phyloP scores from a whole-genome alignment of 2,888 invertebrate species.

The Drosophila sordidapex region DNA sequence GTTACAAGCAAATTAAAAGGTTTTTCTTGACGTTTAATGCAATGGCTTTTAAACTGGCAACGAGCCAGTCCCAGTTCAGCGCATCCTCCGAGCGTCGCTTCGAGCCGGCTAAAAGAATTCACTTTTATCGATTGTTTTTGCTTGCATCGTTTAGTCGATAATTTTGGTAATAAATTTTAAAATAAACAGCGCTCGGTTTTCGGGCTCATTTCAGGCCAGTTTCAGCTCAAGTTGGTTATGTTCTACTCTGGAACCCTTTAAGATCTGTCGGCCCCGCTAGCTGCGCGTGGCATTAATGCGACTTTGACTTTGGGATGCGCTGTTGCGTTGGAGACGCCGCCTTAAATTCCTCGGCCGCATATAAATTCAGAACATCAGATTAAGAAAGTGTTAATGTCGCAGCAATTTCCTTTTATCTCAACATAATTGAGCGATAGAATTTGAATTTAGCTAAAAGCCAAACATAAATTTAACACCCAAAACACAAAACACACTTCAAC shows the following conservation, averaged over 20 bases:
- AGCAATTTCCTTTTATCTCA: conserved; percentile 82
- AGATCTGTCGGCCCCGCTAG: conserved; percentile 26
- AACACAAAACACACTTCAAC: conserved; percentile 63
- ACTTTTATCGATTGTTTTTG: conserved; percentile 83
- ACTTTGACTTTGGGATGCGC: conserved; percentile 8
- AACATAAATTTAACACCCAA: conserved; percentile 83
- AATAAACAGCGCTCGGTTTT: conserved; percentile 70
- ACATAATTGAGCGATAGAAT: conserved; percentile 84
- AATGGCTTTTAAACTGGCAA: conserved; percentile 70
- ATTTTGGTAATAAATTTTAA: conserved; percentile 83
- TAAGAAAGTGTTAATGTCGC: conserved; percentile 80
- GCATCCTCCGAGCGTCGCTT: conserved; percentile 18
- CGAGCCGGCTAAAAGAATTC: conserved; percentile 68
- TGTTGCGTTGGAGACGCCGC: conserved; percentile 65
- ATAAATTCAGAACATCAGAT: conserved; percentile 80
- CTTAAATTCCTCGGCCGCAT: conserved; percentile 76
- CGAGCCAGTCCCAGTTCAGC: conserved; percentile 20
- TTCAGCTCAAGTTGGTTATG: conserved; percentile 10
- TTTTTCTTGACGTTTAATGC: conserved; percentile 80
- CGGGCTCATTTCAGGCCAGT: conserved; percentile 31
- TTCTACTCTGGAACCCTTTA: conserved; percentile 35
- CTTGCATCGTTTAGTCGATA: conserved; percentile 83
- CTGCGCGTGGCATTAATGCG: conserved; percentile 51
- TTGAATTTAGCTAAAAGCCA: conserved; percentile 83
- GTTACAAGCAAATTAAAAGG: conserved; percentile 84